Percentiles rank a stretch among this genome's conserved stretches.
phyloP scores from a whole-genome alignment of 2,888 invertebrate genomes.

The Aethes cnicana region DNA sequence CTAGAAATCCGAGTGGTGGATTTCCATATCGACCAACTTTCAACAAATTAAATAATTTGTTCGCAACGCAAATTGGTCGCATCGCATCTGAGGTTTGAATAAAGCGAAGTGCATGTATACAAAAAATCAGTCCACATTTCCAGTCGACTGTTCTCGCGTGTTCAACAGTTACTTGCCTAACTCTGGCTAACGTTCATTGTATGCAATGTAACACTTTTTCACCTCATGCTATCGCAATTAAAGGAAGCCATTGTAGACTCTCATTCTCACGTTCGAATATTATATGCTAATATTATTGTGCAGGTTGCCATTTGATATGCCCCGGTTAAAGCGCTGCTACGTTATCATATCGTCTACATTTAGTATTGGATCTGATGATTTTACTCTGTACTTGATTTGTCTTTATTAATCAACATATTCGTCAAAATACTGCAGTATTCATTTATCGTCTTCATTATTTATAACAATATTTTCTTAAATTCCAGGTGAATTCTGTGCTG shows the following conservation, averaged over 20 bases:
- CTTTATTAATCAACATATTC: no score
- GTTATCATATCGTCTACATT: constrained; percentile 14
- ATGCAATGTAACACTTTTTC: constrained; percentile 55
- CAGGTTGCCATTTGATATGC: constrained; percentile 14
- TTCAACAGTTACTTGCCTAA: constrained; percentile 39
- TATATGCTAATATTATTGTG: constrained; percentile 48
- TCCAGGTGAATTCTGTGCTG: constrained; percentile 75
- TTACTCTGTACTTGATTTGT: no score
- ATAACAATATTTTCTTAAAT: constrained; percentile 39
- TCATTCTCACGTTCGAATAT: constrained; percentile 56
- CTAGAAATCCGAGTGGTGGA: no score
- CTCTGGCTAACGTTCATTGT: constrained; percentile 51
- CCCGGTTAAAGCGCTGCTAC: constrained; percentile 10
- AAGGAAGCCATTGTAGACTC: constrained; percentile 62
- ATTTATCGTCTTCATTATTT: background rate
- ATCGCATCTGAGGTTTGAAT: no score
- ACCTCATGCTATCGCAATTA: constrained; percentile 56
- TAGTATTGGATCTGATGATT: background rate
- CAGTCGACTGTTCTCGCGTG: constrained; percentile 42
- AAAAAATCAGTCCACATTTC: no score
- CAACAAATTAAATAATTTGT: no score
- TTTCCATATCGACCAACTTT: no score
- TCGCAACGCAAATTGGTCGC: no score
- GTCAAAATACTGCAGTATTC: no score
- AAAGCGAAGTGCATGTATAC: no score